Conservation (phyloP, 1,140 invertebrate genomes). For the Drosophila tsacasi region DNA sequence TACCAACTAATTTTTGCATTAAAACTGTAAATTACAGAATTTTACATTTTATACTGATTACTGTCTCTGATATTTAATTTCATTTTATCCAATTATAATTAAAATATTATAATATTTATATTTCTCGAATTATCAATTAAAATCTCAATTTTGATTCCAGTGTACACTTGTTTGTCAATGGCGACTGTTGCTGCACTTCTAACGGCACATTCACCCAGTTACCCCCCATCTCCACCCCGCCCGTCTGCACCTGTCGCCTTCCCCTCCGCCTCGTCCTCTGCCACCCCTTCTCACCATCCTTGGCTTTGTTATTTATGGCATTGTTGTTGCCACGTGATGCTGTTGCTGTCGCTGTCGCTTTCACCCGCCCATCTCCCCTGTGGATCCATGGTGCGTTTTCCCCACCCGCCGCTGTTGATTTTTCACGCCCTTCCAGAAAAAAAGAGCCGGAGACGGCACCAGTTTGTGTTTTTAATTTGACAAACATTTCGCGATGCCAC, state of each 20-base stretch:
- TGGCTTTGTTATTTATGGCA: slow-evolving; percentile 81
- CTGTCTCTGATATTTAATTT: no score
- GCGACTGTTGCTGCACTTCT: slow-evolving; percentile 64
- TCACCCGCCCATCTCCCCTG: slow-evolving; percentile 38
- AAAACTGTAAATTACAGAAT: no score
- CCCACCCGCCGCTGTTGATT: slow-evolving; percentile 38
- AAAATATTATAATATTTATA: not conserved
- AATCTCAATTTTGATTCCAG: not conserved
- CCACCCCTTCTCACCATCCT: slow-evolving; percentile 20
- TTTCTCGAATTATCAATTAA: not conserved
- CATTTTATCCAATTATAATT: no score
- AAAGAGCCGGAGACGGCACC: slow-evolving; percentile 25
- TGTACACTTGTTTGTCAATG: slow-evolving; percentile 53
- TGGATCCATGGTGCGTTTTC: slow-evolving; percentile 64
- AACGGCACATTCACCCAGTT: slow-evolving; percentile 64
- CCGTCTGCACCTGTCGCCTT: slow-evolving; percentile 40
- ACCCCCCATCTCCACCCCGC: slow-evolving; percentile 12
- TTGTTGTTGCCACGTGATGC: slow-evolving; percentile 66
- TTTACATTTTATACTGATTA: no score
- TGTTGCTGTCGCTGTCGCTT: slow-evolving; percentile 29
- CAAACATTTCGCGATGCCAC: slow-evolving; percentile 39
- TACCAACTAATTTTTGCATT: no score
- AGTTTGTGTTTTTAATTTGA: slow-evolving; percentile 67
- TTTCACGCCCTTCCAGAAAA: slow-evolving; percentile 20
- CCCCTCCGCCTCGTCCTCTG: not conserved